Evolutionary conservation across 1,140 invertebrate species (phyloP), one percentile per base, ranked within the genome.

Genomic region (Diuraphis noxia): DNA sequence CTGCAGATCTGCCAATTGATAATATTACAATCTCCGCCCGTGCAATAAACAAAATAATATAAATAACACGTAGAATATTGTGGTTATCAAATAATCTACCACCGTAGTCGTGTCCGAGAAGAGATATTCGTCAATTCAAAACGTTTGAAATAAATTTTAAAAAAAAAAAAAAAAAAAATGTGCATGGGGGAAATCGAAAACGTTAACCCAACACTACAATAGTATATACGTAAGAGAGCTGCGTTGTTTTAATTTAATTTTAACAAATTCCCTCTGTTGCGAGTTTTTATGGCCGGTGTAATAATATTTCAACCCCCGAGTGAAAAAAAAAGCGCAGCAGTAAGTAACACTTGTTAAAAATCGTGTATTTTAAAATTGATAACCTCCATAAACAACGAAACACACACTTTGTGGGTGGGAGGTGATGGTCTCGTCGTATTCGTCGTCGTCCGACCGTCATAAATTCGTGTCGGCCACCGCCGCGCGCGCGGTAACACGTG

Each of bases 281-380:
- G 2, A 23, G 43, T 86, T 49, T 49, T 36, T 23, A 23, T 9
- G 43, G 43, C 9, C n/a, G 19, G n/a, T 21, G n/a, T 52, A 36
- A 85, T 85, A 85, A 52, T 36, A 86, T 86, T 86, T 52, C 36
- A 52, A 86, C 46, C 34, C 43, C 43, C 34, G 30, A 2, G 30
- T 34, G 30, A 34, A 46, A 46, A 30, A 25, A 84, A 41, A 84
- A 84, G 43, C 30, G 19, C 40, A 38, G 84, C 84, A 52, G n/a
- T 86, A 86, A 86, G 84, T 86, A 86, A 86, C 43, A 86, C 46
- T 86, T 52, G 41, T 86, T 49, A 86, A 86, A 86, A 86, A 86
- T 49, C 84, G 84, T 86, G 84, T 86, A 4, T 86, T 86, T 86
- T 34, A 13, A 86, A 86, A 46, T n/a, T 86, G 84, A 86, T 86